phyloP scores from a whole-genome alignment of 2,888 invertebrate genomes.

The Agriopis aurantiaria region DNA sequence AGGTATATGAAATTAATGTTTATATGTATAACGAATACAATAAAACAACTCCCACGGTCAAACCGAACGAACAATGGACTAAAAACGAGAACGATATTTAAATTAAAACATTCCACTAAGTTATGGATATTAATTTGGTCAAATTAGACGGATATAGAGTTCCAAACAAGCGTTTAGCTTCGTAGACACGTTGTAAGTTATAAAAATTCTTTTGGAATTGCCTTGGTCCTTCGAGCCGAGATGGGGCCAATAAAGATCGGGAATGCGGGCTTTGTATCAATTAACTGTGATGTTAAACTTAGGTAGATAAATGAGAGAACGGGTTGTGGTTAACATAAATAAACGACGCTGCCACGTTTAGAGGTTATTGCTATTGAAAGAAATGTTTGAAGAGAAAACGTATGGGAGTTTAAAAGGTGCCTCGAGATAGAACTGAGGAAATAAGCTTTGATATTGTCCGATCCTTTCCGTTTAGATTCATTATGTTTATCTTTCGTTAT shows the following conservation, averaged over 20 bases:
- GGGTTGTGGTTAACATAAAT: constrained; percentile 58
- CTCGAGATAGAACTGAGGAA: constrained; percentile 27
- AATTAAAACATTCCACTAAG: constrained; percentile 40
- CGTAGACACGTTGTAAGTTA: constrained; percentile 47
- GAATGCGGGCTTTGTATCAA: constrained; percentile 79
- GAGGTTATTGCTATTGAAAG: constrained; percentile 51
- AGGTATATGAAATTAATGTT: not conserved
- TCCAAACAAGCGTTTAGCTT: constrained; percentile 36
- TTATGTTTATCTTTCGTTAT: constrained; percentile 10
- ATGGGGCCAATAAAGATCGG: constrained; percentile 66
- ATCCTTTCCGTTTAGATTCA: constrained; percentile 19
- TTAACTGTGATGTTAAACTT: constrained; percentile 76
- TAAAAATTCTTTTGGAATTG: constrained; percentile 63
- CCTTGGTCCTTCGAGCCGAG: constrained; percentile 50
- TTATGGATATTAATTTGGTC: constrained; percentile 42
- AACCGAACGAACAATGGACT: constrained; percentile 14
- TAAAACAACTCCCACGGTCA: constrained; percentile 18
- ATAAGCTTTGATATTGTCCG: constrained; percentile 14
- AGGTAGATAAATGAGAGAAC: constrained; percentile 57
- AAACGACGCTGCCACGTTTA: constrained; percentile 55
- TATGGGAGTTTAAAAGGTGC: constrained; percentile 23
- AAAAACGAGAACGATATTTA: constrained; percentile 30
- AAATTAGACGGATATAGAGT: constrained; percentile 36
- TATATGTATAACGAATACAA: constrained; percentile 1
- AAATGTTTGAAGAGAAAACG: constrained; percentile 55